Evolutionary conservation across 1,140 invertebrate species (phyloP), one percentile per base, ranked within the genome.

Genomic region (Scaptomyza montana): DNA sequence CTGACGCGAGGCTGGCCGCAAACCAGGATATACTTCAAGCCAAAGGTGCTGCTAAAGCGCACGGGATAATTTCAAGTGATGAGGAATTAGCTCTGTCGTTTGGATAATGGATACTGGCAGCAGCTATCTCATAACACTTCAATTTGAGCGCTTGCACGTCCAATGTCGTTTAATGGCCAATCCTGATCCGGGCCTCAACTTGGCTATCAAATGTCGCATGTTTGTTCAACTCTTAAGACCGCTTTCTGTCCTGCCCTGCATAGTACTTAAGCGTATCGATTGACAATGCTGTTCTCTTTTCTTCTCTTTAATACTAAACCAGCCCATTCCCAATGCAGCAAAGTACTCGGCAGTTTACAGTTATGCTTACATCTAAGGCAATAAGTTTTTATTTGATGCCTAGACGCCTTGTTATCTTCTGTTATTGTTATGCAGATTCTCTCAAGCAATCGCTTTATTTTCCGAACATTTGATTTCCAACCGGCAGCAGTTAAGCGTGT

Each of bases 1-100:
- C 55, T 59, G 47, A 61, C 57, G 57, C 50, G 57, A 47, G 50
- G 66, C 66, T 39, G 12, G 28, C 25, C n/a, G 5, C 55, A 25
- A 60, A 33, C 33, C 12, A 50, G 49, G 30, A 25, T 25, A 30
- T 1, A 30, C 30, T 30, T 30, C 4, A 10, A 33, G 25, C 28
- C 19, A 41, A 57, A 57, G 54, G 63, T 55, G 41, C 21, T 51
- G 30, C 28, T 30, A 36, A 67, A 56, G 61, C 46, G 43, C 47
- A 39, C 12, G 47, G 63, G 69, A 72, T 72, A 67, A 72, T 67
- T 72, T 67, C 21, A 63, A 72, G 63, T 60, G 69, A 72, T 60
- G 69, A 72, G 63, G 19, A 25, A 25, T 25, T 25, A 21, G 55
- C 46, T 59, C 46, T 66, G 21, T 72, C 63, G 63, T 25, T 63